A percentile compares a stretch with the other conserved stretches of the same genome.
Conservation (phyloP, 2,797 vertebrate genomes). For the Squalus acanthias region DNA sequence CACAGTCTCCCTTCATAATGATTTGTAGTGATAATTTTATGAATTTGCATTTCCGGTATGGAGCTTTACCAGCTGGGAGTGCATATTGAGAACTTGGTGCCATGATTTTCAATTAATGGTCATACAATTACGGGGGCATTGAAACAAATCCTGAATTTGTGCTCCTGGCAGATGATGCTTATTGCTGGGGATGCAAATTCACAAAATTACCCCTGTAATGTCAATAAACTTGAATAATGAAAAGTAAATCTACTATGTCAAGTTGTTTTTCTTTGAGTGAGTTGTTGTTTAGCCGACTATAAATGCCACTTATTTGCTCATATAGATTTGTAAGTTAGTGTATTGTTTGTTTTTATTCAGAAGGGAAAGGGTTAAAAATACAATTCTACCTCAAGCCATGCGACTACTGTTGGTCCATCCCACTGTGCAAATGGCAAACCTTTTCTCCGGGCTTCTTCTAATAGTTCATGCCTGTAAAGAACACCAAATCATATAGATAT, state of each 20-base stretch:
- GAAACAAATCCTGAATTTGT: background rate
- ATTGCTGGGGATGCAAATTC: background rate
- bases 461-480: constrained; percentile 80
- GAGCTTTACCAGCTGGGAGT: background rate
- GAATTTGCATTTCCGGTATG: background rate
- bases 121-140: background rate
- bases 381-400: constrained; percentile 83
- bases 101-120: background rate
- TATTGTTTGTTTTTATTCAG: background rate
- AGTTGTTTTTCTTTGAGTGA: background rate
- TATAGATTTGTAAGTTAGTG: background rate
- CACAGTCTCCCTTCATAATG: background rate
- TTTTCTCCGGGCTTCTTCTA: constrained; percentile 93
- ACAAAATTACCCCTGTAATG: background rate
- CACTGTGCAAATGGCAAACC: constrained; percentile 94
- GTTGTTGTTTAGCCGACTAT: background rate
- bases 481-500: constrained; percentile 44
- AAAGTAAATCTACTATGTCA: background rate
- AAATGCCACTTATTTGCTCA: background rate
- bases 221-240: background rate
- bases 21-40: background rate
- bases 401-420: constrained; percentile 92
- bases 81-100: background rate
- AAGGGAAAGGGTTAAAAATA: background rate
- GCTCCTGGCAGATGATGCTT: background rate